Conservation (phyloP, 2,113 vertebrate genomes). For the Aspiorhynchus laticeps region DNA sequence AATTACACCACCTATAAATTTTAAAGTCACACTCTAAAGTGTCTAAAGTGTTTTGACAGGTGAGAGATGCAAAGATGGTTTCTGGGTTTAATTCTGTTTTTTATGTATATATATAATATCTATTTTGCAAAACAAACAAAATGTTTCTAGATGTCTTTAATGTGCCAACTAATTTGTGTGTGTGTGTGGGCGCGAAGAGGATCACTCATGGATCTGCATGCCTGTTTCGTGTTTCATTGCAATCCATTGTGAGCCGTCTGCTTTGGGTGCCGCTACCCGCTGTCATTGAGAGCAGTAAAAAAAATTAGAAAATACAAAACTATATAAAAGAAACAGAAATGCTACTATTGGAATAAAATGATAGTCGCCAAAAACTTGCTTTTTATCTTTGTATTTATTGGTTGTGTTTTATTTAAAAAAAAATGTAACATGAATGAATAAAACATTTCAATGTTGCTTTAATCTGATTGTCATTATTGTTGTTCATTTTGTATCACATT, state of each 20-base stretch:
- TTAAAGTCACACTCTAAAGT: background rate
- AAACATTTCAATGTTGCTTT: conserved; percentile 71
- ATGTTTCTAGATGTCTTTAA: conserved; percentile 72
- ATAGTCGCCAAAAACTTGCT: conserved; percentile 60
- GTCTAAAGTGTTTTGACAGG: background rate
- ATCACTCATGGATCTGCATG: conserved; percentile 75
- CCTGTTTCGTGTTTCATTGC: conserved; percentile 73
- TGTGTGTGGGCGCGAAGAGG: conserved; percentile 37
- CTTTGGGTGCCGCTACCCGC: conserved; percentile 58
- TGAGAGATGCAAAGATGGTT: conserved; percentile 60
- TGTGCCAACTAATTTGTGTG: conserved; percentile 68
- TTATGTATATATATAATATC: conserved; percentile 46
- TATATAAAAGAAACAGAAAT: conserved; percentile 33
- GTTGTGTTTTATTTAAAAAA: conserved; percentile 77
- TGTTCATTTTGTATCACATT: background rate
- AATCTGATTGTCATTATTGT: background rate
- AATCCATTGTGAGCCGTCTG: conserved; percentile 68
- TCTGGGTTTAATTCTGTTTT: conserved; percentile 49
- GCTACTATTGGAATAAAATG: conserved; percentile 64
- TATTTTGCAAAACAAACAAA: conserved; percentile 48
- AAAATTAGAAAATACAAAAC: conserved; percentile 56
- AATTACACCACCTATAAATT: conserved; percentile 5
- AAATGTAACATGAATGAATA: conserved; percentile 74
- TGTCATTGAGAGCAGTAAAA: conserved; percentile 34
- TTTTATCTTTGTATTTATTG: conserved; percentile 81